These are phyloP conservation scores for Saguinus midas DNA, from an alignment of 2,113 vertebrate species.

Conservation along the genomic window DNA sequence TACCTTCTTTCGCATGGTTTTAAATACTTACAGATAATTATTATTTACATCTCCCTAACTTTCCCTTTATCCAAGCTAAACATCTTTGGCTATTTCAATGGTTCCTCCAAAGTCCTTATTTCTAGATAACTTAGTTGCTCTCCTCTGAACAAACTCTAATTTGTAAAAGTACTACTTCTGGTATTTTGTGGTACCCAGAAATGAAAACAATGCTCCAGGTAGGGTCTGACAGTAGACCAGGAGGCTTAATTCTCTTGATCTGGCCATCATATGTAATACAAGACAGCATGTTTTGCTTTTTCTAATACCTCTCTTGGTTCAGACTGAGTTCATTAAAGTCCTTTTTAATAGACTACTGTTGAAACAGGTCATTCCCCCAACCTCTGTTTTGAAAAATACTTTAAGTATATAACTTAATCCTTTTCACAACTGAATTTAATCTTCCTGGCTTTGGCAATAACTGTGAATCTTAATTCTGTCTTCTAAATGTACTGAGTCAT, in stretches of 20 bases:
- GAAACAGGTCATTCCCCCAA: slow-evolving; percentile 4
- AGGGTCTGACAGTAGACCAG: neutral
- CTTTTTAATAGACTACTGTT: neutral
- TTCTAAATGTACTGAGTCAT: slow-evolving; percentile 30
- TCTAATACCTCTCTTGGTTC: neutral
- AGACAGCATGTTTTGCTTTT: neutral
- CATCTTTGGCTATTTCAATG: slow-evolving; percentile 43
- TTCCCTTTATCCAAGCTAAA: slow-evolving; percentile 22
- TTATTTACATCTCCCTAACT: neutral
- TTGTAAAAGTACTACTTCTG: neutral
- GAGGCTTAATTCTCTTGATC: neutral
- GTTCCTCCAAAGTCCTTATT: neutral
- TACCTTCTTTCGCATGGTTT: slow-evolving; percentile 15
- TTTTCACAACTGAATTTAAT: slow-evolving; percentile 54
- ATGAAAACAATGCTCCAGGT: neutral
- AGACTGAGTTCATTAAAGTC: neutral
- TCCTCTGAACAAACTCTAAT: neutral
- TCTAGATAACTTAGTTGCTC: neutral
- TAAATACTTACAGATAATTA: slow-evolving; percentile 18
- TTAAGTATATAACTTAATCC: slow-evolving; percentile 12
- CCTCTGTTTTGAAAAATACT: slow-evolving; percentile 31
- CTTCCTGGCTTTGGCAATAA: slow-evolving; percentile 44
- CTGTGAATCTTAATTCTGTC: slow-evolving; percentile 46
- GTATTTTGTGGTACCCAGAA: slow-evolving; percentile 8
- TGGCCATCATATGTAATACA: neutral